Conservation (phyloP, 2,113 vertebrate species). For the Notothenia coriiceps region DNA sequence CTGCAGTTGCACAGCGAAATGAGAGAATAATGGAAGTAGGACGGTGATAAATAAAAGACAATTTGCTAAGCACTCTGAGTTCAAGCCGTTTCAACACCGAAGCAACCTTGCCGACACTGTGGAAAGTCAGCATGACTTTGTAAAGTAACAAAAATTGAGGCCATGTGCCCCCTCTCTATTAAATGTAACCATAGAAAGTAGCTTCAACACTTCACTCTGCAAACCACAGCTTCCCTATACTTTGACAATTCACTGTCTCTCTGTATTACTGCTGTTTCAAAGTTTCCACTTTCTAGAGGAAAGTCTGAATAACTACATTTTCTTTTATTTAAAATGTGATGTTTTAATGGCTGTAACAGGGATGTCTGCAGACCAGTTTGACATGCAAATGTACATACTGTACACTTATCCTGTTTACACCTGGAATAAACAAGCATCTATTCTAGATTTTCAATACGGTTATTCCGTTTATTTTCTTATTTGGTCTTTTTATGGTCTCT, state of each 20-base stretch:
- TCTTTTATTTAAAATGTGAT: too few relatives aligned
- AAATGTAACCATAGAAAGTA: background rate
- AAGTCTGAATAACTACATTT: background rate
- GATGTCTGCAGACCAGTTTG: too few relatives aligned
- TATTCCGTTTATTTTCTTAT: too few relatives aligned
- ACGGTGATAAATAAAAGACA: background rate
- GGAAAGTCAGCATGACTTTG: constrained; percentile 31
- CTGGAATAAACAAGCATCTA: too few relatives aligned
- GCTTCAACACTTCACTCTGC: background rate
- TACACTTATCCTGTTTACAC: too few relatives aligned
- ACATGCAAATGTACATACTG: too few relatives aligned
- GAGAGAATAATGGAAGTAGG: background rate
- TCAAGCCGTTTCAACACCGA: background rate
- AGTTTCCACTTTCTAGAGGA: background rate
- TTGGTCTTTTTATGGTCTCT: too few relatives aligned
- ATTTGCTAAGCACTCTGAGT: background rate
- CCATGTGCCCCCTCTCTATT: background rate
- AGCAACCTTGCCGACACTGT: background rate
- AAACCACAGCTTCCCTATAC: background rate
- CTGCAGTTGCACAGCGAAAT: background rate
- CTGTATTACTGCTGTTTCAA: background rate
- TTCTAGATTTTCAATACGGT: too few relatives aligned
- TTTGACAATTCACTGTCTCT: background rate
- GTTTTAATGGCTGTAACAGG: too few relatives aligned
- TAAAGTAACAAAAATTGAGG: background rate